These are phyloP conservation scores for Alca torda DNA, from an alignment of 2,797 vertebrate species.

Conservation along the genomic window DNA sequence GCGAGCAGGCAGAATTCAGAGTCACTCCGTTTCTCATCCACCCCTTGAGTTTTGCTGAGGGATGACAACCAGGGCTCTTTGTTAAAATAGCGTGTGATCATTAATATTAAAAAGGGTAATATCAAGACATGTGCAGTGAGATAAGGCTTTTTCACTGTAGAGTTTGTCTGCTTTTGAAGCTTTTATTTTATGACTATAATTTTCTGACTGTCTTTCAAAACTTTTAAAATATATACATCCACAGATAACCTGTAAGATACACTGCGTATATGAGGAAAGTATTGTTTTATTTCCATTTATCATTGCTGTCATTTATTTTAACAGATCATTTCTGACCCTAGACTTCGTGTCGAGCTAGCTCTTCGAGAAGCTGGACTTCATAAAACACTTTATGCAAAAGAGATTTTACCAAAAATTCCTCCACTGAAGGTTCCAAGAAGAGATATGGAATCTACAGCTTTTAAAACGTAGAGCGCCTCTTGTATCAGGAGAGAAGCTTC, in stretches of 20 bases:
- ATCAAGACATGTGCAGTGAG: background rate
- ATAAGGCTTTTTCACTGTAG: background rate
- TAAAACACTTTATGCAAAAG: slow-evolving; percentile 83
- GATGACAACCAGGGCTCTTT: background rate
- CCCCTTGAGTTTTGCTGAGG: background rate
- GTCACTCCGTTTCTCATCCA: background rate
- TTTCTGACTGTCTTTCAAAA: background rate
- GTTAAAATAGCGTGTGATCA: background rate
- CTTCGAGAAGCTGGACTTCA: slow-evolving; percentile 91
- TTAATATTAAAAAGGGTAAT: background rate
- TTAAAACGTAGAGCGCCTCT: slow-evolving; percentile 64
- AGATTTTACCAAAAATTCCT: slow-evolving; percentile 82
- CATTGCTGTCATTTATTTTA: slow-evolving; percentile 45
- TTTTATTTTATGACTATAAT: background rate
- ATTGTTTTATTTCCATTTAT: background rate
- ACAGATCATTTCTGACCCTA: slow-evolving; percentile 91
- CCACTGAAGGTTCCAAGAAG: slow-evolving; percentile 87
- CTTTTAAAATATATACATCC: background rate
- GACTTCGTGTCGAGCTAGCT: slow-evolving; percentile 87
- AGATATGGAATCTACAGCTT: slow-evolving; percentile 83
- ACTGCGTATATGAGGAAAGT: no score
- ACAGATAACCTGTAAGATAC: background rate
- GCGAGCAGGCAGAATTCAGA: background rate
- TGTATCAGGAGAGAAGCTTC: background rate
- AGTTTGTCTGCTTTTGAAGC: background rate